Percentiles rank a stretch among this genome's conserved stretches.
Evolutionary conservation across 1,140 invertebrate species (phyloP).

Genomic region (Tetramorium alpestre): DNA sequence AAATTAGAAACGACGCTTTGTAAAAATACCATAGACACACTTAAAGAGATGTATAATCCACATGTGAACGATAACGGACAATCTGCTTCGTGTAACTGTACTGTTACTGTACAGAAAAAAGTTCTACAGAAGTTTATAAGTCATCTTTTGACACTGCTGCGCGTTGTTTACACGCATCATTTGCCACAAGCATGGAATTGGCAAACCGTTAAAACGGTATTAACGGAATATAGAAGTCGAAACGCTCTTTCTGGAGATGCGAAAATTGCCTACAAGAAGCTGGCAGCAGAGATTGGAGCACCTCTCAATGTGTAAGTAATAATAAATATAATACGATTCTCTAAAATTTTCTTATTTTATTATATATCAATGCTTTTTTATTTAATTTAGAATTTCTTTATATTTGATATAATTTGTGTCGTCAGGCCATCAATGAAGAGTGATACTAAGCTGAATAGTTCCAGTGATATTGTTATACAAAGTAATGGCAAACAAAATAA

Average conservation of each 20-base stretch:
- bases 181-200: conserved; percentile 83
- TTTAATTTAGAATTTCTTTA: not conserved
- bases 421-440: conserved; percentile 38
- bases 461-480: not conserved
- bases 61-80: conserved; percentile 73
- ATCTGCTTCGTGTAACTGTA: conserved; percentile 47
- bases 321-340: conserved; percentile 19
- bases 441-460: not conserved
- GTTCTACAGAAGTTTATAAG: conserved; percentile 84
- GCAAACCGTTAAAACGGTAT: conserved; percentile 77
- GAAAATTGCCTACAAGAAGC: conserved; percentile 84
- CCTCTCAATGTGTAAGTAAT: conserved; percentile 75
- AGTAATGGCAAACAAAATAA: conserved; percentile 54
- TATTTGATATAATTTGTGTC: conserved; percentile 9
- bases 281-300: conserved; percentile 81
- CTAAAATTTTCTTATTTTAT: conserved; percentile 10
- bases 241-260: conserved; percentile 81
- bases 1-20: conserved; percentile 81
- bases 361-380: not conserved
- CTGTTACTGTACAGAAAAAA: conserved; percentile 72
- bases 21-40: conserved; percentile 76
- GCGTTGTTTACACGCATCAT: conserved; percentile 78
- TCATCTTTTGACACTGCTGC: conserved; percentile 82
- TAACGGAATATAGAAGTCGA: conserved; percentile 76
- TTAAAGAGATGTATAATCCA: conserved; percentile 75